Conservation (phyloP, 2,888 invertebrate species). For the Alviniconcha strummeri region DNA sequence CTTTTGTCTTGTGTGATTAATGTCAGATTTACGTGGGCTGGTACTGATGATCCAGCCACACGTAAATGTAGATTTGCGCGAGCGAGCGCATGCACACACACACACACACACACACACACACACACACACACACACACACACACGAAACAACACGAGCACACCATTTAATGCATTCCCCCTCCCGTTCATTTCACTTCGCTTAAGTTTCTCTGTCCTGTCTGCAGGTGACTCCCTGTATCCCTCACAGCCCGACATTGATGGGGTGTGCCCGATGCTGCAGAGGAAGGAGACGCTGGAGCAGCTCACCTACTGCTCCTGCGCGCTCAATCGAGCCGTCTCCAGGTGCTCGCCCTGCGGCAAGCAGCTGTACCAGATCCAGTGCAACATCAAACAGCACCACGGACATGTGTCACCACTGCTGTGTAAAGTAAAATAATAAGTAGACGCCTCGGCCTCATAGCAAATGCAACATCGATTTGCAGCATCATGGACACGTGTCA, state of each 20-base stretch:
- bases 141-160: too few species aligned
- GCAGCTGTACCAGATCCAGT: not conserved
- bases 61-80: too few species aligned
- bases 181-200: not conserved
- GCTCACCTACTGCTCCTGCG: constrained; percentile 43
- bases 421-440: too few species aligned
- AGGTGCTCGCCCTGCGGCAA: not conserved
- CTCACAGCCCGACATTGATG: constrained; percentile 61
- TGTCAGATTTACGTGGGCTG: too few species aligned
- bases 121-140: too few species aligned
- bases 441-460: too few species aligned
- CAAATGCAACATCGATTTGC: too few species aligned
- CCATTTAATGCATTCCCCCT: too few species aligned
- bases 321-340: constrained; percentile 42
- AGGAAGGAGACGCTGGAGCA: constrained; percentile 55
- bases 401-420: not conserved
- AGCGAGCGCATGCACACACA: not conserved
- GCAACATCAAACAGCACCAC: constrained; percentile 10
- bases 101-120: not conserved
- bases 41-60: too few species aligned
- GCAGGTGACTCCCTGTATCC: constrained; percentile 71
- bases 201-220: not conserved
- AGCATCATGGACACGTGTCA: too few species aligned
- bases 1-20: too few species aligned
- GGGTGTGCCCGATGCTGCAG: constrained; percentile 46